Evolutionary conservation across 2,888 invertebrate species (phyloP), one percentile per base, ranked within the genome.

Genomic region (Epistrophe grossulariae): DNA sequence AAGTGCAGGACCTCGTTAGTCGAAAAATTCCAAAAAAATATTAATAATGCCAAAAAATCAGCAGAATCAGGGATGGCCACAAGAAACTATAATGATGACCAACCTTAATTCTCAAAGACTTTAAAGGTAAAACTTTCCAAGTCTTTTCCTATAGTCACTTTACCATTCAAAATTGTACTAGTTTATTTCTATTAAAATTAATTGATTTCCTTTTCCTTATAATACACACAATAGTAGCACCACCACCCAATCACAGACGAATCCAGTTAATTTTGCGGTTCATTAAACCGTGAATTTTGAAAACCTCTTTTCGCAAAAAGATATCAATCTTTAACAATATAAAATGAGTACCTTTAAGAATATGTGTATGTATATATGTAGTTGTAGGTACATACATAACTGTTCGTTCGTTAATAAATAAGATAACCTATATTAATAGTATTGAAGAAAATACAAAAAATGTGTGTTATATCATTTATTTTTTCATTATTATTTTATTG

Each of bases 241-340:
- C n/a, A n/a, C n/a, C n/a, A n/a, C n/a, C n/a, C n/a, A n/a, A 35
- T 68, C 50, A 50, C 10, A 50, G 35, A 9, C 50, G 55, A 52
- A 62, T 55, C 24, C 50, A 52, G 10, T 70, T 62, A 81, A 81
- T 81, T 81, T 70, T 55, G 62, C 35, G 70, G 52, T 76, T 74
- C 74, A 70, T 74, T 81, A 62, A 76, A 74, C 74, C 68, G 80
- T 74, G 74, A 68, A 74, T 68, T 72, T 68, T 80, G 80, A 62
- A 59, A 73, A 68, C 17, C 31, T 50, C n/a, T 57, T 28, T 43
- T n/a, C 19, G 17, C 19, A 52, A 45, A n/a, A 28, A 40, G 68
- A 70, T 76, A 74, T 35, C 59, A 50, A 76, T 55, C 80, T 59
- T 10, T 7, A 35, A n/a, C 9, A 13, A 59, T 17, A 17, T n/a